These are phyloP conservation scores for Coendou prehensilis DNA, from an alignment of 2,797 vertebrate species.

Conservation along the genomic window DNA sequence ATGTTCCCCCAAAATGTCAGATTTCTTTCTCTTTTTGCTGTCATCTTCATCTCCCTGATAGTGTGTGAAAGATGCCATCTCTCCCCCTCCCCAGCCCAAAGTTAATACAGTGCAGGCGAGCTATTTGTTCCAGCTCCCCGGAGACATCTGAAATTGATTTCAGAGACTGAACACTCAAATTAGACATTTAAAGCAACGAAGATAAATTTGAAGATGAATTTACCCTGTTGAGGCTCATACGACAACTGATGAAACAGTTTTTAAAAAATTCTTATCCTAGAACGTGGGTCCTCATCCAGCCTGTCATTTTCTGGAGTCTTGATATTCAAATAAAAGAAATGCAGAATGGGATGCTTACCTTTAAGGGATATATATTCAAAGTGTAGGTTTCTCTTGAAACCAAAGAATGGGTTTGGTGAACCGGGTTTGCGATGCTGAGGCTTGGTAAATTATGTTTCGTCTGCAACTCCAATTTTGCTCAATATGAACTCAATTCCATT, in stretches of 20 bases:
- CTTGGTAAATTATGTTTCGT: background rate
- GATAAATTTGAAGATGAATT: conserved; percentile 76
- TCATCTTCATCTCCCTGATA: conserved; percentile 75
- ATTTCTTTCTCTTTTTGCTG: conserved; percentile 20
- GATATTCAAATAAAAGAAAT: conserved; percentile 4
- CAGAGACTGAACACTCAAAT: conserved; percentile 82
- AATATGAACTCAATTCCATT: background rate
- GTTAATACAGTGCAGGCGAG: conserved; percentile 83
- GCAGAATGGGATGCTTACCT: background rate
- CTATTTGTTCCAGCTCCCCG: conserved; percentile 84
- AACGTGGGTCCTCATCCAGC: background rate
- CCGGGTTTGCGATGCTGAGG: background rate
- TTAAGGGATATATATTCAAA: no score
- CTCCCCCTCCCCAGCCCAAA: conserved; percentile 36
- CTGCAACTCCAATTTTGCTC: background rate
- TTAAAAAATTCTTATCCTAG: background rate
- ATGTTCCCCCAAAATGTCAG: conserved; percentile 57
- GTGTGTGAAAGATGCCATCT: conserved; percentile 63
- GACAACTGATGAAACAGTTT: conserved; percentile 52
- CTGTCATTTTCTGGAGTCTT: conserved; percentile 18
- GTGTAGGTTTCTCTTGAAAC: background rate
- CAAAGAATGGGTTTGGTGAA: background rate
- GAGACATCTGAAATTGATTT: conserved; percentile 87
- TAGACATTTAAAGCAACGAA: conserved; percentile 68
- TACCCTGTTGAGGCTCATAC: conserved; percentile 49